Evolutionary conservation across 2,113 vertebrate species (phyloP).

Genomic region (Salvelinus sp.): DNA sequence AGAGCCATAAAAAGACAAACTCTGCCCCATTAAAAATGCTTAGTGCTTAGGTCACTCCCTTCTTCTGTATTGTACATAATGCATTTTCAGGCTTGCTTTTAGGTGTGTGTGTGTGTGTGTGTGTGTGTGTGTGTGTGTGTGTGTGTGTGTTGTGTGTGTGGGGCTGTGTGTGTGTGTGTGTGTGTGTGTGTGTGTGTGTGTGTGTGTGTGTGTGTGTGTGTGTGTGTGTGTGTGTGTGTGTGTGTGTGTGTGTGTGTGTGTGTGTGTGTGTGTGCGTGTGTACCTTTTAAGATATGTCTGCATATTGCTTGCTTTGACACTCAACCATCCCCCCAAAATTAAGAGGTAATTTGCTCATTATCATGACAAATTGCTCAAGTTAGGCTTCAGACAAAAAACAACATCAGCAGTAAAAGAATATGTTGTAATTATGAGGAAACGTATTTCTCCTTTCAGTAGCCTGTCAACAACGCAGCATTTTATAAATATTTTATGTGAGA

Average conservation of each 20-base stretch:
- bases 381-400: conserved; percentile 39
- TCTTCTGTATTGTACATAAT: neutral
- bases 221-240: neutral
- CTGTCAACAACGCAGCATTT: conserved; percentile 22
- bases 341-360: conserved; percentile 32
- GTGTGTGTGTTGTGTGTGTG: neutral
- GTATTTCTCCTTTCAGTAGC: conserved; percentile 22
- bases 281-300: conserved; percentile 37
- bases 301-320: conserved; percentile 30
- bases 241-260: neutral
- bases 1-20: neutral
- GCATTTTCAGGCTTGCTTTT: conserved; percentile 10
- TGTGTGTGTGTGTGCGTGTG: no score
- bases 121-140: neutral
- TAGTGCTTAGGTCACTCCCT: neutral
- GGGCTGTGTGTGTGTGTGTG: no score
- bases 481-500: conserved; percentile 45
- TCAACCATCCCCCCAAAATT: conserved; percentile 21
- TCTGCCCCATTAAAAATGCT: neutral
- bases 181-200: no score
- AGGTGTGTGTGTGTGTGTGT: neutral
- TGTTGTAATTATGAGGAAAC: conserved; percentile 24
- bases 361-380: conserved; percentile 45
- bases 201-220: neutral
- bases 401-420: conserved; percentile 45